Conservation (phyloP, 1,140 invertebrate genomes). For the Drosophila sturtevanti region DNA sequence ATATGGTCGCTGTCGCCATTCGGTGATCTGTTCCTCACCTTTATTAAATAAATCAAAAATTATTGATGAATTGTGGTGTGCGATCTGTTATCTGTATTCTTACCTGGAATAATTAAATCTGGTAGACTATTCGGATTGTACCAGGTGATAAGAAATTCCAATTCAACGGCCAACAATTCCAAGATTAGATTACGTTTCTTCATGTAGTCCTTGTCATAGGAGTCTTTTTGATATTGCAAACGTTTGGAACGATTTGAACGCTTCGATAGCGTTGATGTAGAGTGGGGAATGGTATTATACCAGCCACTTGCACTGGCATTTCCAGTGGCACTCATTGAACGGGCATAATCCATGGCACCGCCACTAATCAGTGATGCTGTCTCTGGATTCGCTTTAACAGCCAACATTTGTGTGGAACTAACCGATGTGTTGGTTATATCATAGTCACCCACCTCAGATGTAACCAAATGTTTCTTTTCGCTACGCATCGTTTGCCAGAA, state of each 20-base stretch:
- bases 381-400: conserved; percentile 70
- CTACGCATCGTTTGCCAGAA: conserved; percentile 98
- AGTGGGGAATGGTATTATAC: conserved; percentile 92
- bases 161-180: conserved; percentile 94
- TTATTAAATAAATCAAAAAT: conserved; percentile 59
- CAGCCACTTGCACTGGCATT: conserved; percentile 86
- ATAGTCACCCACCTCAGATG: conserved; percentile 80
- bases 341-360: conserved; percentile 84
- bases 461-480: conserved; percentile 98
- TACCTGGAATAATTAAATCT: conserved; percentile 87
- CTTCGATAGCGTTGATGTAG: conserved; percentile 90
- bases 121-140: conserved; percentile 93
- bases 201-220: conserved; percentile 96
- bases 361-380: conserved; percentile 78
- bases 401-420: conserved; percentile 83
- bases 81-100: conserved; percentile 20
- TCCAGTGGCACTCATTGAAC: conserved; percentile 86
- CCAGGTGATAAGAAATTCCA: conserved; percentile 97
- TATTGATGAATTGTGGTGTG: not conserved
- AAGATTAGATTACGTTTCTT: conserved; percentile 97
- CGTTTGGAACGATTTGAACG: conserved; percentile 89
- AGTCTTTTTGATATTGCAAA: conserved; percentile 86
- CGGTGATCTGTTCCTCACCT: conserved; percentile 92
- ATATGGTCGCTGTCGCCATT: conserved; percentile 91
- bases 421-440: conserved; percentile 83